phyloP scores from a whole-genome alignment of 2,797 vertebrate genomes.

The Molossus alvarezi region DNA sequence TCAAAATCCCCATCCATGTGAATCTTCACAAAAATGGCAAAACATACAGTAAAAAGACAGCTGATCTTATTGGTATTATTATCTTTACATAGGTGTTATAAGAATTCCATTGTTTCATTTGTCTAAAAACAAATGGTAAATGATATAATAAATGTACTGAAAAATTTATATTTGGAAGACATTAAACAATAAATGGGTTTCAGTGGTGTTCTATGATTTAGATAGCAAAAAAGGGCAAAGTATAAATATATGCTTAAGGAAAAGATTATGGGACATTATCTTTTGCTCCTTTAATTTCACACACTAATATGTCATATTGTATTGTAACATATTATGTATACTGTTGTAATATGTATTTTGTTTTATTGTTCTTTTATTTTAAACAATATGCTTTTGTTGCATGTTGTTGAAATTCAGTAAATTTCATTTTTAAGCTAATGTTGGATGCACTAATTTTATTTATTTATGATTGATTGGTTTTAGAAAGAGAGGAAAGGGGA shows the following conservation, averaged over 20 bases:
- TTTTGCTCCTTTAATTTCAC: neutral
- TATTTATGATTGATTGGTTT: no score
- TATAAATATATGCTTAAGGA: neutral
- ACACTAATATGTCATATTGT: neutral
- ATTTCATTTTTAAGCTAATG: neutral
- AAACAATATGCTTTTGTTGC: neutral
- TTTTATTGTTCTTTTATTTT: neutral
- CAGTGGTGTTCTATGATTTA: neutral
- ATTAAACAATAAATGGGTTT: neutral
- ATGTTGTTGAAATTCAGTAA: slow-evolving; percentile 5
- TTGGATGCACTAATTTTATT: neutral
- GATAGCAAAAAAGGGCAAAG: neutral
- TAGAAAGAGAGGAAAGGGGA: no score
- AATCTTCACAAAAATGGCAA: neutral
- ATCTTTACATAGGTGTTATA: neutral
- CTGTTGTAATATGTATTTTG: neutral
- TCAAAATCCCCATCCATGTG: neutral
- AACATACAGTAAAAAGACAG: neutral
- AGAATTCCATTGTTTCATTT: neutral
- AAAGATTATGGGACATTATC: neutral
- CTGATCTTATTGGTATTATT: neutral
- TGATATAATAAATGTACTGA: neutral
- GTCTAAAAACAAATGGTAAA: neutral
- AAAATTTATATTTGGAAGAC: neutral
- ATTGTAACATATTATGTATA: neutral